Percentiles rank a stretch among this genome's conserved stretches.
Evolutionary conservation across 2,888 invertebrate genomes (phyloP).

Genomic region (Ormia ochracea): DNA sequence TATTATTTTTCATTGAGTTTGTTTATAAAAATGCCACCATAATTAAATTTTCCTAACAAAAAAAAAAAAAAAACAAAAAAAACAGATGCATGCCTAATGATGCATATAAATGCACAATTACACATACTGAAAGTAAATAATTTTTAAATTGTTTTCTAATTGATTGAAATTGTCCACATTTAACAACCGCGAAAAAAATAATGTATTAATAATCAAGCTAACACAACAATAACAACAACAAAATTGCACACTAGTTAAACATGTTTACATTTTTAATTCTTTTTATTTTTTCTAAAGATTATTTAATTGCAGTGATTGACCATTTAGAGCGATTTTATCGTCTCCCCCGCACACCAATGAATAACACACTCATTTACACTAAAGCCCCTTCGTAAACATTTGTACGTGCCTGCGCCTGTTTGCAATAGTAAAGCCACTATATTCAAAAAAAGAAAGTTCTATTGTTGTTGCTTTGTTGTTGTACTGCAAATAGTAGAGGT

Average conservation of each 20-base stretch:
- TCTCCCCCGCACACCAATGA: too few relatives aligned
- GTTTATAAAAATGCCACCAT: too few relatives aligned
- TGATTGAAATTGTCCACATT: constrained; percentile 55
- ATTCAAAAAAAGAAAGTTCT: too few relatives aligned
- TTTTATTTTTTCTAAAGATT: not conserved
- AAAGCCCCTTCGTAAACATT: too few relatives aligned
- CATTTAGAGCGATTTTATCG: not conserved
- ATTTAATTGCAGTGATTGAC: not conserved
- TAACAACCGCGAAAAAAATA: constrained; percentile 32
- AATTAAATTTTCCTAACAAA: too few relatives aligned
- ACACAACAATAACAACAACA: not conserved
- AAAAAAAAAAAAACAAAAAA: not conserved
- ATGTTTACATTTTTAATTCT: not conserved
- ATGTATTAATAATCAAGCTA: constrained; percentile 3
- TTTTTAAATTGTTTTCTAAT: constrained; percentile 57
- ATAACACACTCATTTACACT: too few relatives aligned
- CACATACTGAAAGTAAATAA: constrained; percentile 42
- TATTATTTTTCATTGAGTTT: too few relatives aligned
- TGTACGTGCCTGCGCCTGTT: too few relatives aligned
- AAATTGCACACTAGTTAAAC: not conserved
- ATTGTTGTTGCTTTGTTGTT: too few relatives aligned
- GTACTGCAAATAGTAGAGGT: too few relatives aligned
- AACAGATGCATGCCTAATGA: too few relatives aligned
- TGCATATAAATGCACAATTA: not conserved
- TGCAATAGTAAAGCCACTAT: too few relatives aligned